Conservation (phyloP, 2,113 vertebrate genomes). For the Pitta sordida region DNA sequence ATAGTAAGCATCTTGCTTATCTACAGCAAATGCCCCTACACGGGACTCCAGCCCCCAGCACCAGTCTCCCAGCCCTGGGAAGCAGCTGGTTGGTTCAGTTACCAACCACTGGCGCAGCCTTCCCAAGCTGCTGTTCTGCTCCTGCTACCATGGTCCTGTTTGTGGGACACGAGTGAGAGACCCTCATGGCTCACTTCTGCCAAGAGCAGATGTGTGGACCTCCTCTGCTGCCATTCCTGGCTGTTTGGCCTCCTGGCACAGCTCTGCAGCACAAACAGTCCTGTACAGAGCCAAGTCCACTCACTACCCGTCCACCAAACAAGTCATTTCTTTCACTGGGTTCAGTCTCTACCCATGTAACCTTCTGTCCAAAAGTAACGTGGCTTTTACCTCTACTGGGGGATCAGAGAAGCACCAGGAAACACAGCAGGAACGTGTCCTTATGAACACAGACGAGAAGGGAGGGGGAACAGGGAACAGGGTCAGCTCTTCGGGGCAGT, state of each 20-base stretch:
- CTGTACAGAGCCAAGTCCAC: not conserved
- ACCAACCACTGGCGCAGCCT: not conserved
- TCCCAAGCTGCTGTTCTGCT: not conserved
- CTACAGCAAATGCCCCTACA: fast-evolving
- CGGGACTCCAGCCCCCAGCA: not conserved
- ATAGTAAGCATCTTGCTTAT: not conserved
- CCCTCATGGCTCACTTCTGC: not conserved
- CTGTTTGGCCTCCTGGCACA: not conserved
- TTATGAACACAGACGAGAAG: not conserved
- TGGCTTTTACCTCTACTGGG: not conserved
- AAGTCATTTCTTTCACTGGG: not conserved
- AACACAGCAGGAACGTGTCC: not conserved
- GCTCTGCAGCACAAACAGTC: not conserved
- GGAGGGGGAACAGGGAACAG: not conserved
- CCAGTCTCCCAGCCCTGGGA: not conserved
- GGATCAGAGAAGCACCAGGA: not conserved
- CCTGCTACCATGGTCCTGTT: fast-evolving
- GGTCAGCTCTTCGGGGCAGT: not conserved
- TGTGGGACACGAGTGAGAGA: fast-evolving
- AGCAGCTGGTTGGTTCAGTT: not conserved
- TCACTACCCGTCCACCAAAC: not conserved
- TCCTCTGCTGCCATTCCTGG: not conserved
- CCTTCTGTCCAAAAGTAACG: not conserved
- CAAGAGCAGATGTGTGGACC: not conserved
- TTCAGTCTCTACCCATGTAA: not conserved